phyloP scores from a whole-genome alignment of 2,113 vertebrate genomes.

The Forbesichthys papilliferus region DNA sequence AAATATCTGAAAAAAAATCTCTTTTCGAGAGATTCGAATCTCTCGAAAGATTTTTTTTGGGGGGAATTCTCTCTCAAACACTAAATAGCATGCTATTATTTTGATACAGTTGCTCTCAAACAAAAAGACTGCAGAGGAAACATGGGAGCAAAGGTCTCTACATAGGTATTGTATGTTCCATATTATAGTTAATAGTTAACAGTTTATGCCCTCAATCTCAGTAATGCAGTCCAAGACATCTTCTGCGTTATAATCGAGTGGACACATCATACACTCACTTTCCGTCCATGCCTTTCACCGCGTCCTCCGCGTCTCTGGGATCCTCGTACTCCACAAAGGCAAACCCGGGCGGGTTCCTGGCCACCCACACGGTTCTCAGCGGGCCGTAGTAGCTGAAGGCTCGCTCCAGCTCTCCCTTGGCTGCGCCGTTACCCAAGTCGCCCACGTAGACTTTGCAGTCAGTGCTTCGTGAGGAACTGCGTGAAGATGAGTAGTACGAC shows the following conservation, averaged over 20 bases:
- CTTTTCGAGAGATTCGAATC: too few relatives aligned
- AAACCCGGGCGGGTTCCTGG: constrained; percentile 81
- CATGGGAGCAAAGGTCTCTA: too few relatives aligned
- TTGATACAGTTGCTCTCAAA: too few relatives aligned
- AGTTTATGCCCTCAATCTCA: too few relatives aligned
- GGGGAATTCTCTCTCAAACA: too few relatives aligned
- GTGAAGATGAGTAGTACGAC: constrained; percentile 76
- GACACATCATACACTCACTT: constrained; percentile 71
- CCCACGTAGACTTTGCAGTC: constrained; percentile 83
- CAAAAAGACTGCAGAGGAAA: too few relatives aligned
- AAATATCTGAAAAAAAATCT: too few relatives aligned
- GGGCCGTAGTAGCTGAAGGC: constrained; percentile 84
- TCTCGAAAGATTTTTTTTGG: too few relatives aligned
- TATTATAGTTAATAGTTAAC: too few relatives aligned
- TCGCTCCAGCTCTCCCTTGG: constrained; percentile 80
- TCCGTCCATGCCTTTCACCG: constrained; percentile 83
- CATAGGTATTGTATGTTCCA: too few relatives aligned
- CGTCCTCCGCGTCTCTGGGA: constrained; percentile 80
- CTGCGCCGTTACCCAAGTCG: constrained; percentile 80
- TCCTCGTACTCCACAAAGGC: constrained; percentile 84
- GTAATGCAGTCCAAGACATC: too few relatives aligned
- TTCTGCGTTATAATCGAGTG: neutral
- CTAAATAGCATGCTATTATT: too few relatives aligned
- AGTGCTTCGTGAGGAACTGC: constrained; percentile 72
- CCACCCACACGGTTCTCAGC: constrained; percentile 80